These are phyloP conservation scores for Cryptophagus acutangulus DNA, from an alignment of 2,888 invertebrate species.

Conservation along the genomic window DNA sequence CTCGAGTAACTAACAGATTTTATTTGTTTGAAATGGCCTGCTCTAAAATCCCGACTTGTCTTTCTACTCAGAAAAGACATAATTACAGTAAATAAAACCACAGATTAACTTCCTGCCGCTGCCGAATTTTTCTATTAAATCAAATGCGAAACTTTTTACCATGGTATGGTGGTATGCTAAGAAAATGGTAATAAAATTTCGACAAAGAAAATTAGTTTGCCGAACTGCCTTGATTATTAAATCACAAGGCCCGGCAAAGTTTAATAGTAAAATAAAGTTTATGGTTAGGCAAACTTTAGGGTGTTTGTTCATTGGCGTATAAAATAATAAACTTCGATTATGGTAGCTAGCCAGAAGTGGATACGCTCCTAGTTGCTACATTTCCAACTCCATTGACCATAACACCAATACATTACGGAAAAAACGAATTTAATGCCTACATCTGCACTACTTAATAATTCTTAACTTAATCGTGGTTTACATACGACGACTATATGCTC, in stretches of 20 bases:
- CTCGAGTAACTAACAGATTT: slow-evolving; percentile 9
- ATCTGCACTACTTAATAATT: too few species aligned
- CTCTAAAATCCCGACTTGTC: slow-evolving; percentile 7
- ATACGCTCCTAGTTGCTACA: too few species aligned
- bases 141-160: slow-evolving; percentile 2
- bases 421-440: too few species aligned
- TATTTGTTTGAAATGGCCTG: slow-evolving; percentile 7
- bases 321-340: slow-evolving; percentile 30
- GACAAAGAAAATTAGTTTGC: slow-evolving; percentile 1
- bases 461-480: too few species aligned
- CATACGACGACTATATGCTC: too few species aligned
- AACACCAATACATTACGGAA: too few species aligned
- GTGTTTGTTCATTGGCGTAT: slow-evolving; percentile 28
- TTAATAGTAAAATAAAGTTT: slow-evolving; percentile 33
- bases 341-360: slow-evolving; percentile 15
- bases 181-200: slow-evolving; percentile 1
- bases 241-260: slow-evolving; percentile 23
- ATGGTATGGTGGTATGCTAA: neutral
- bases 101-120: neutral
- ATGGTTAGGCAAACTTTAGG: slow-evolving; percentile 23
- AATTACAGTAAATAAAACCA: slow-evolving; percentile 3
- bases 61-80: slow-evolving; percentile 1
- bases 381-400: too few species aligned
- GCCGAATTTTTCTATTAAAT: neutral
- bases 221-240: slow-evolving; percentile 21